Evolutionary conservation across 2,888 invertebrate species (phyloP), one percentile per base, ranked within the genome.

Genomic region (Synanthedon andrenaeformis): DNA sequence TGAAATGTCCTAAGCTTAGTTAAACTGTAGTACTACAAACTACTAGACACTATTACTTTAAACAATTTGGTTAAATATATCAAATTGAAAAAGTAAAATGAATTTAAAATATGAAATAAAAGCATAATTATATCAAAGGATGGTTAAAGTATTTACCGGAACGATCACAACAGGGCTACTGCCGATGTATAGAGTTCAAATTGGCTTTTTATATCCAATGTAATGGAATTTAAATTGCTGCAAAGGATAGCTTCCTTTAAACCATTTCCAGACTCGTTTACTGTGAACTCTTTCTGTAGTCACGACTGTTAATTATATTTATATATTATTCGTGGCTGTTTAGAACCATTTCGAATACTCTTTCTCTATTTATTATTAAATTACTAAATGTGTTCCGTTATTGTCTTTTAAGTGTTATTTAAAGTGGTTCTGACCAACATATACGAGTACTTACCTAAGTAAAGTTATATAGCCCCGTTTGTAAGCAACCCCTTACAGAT

Each of bases 181-280:
- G 48, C 52, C 52, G 50, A 67, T 68, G 35, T 35, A 71, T 67
- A 70, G 67, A 70, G 68, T 71, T 73, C 65, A 70, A 77, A 79
- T 78, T 74, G 72, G 69, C 76, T 73, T 79, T 78, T 79, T 76
- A 79, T 76, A 77, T 76, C 73, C 70, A 72, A 66, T 74, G 71
- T 76, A 80, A 79, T 79, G 72, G 76, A 77, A 80, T 81, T 80
- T 76, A 80, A 81, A 80, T 79, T 74, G 76, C 73, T 65, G 69
- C 72, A 68, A 76, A 70, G 69, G 69, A 75, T 76, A 76, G 71
- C 73, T 78, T 75, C 74, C 76, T 75, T 74, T 72, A 74, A 73
- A 75, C 76, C 71, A 73, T 77, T 51, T 76, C 73, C 67, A 52
- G 70, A 63, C 70, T 72, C 72, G 71, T 71, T 77, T 74, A 70